Percentiles rank a stretch among this genome's conserved stretches.
Conservation (phyloP, 2,888 invertebrate species). For the Cepaea hortensis region DNA sequence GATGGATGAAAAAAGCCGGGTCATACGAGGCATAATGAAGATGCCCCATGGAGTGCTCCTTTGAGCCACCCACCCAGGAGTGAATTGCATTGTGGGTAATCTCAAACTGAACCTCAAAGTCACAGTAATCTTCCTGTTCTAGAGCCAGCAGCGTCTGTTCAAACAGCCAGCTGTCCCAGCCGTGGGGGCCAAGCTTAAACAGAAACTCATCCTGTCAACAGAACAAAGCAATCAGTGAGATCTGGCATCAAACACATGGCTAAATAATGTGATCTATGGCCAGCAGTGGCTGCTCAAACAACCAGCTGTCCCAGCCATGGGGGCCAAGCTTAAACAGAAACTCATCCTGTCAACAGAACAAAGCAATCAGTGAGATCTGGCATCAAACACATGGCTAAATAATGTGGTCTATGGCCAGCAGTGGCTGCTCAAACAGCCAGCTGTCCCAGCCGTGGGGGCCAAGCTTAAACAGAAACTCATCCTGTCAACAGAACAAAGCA, state of each 20-base stretch:
- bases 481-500: background rate
- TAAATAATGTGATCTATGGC: too few species aligned
- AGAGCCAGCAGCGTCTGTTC: constrained; percentile 53
- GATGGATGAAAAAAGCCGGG: constrained; percentile 55
- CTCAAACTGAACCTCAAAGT: constrained; percentile 58
- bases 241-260: too few species aligned
- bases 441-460: constrained; percentile 49
- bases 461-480: constrained; percentile 16
- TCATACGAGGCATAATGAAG: constrained; percentile 57
- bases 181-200: constrained; percentile 33
- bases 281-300: too few species aligned
- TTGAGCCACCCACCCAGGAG: constrained; percentile 52
- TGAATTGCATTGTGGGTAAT: constrained; percentile 57
- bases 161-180: constrained; percentile 54
- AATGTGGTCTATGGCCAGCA: too few species aligned
- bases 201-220: constrained; percentile 23
- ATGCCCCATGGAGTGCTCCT: constrained; percentile 52
- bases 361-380: too few species aligned
- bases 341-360: constrained; percentile 1
- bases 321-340: constrained; percentile 32
- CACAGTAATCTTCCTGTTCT: constrained; percentile 56
- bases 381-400: too few species aligned
- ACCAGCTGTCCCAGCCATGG: constrained; percentile 51
- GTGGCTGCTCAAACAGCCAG: constrained; percentile 23
- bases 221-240: too few species aligned